Evolutionary conservation across 92 coral and sea anemone species (phyloP).

Genomic region (Muricea muricata): DNA sequence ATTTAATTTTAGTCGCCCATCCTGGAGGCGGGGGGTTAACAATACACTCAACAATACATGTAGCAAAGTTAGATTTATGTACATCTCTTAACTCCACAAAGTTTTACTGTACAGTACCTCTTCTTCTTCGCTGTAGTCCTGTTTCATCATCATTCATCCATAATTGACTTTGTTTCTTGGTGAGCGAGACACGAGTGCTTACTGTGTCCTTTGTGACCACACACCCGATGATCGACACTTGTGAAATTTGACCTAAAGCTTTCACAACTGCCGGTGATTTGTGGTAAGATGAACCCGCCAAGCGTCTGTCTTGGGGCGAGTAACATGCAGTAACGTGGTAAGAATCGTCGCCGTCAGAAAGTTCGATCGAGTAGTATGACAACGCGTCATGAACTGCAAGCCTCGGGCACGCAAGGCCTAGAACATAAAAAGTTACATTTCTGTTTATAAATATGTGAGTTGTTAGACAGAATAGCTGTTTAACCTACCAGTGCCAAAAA

Average conservation of each 20-base stretch:
- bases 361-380: conserved; percentile 9
- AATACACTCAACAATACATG: no score
- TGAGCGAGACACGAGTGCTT: conserved; percentile 58
- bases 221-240: conserved; percentile 49
- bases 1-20: no score
- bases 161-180: conserved; percentile 37
- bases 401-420: not conserved
- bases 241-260: conserved; percentile 45
- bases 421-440: not conserved
- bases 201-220: conserved; percentile 53
- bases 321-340: conserved; percentile 60
- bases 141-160: conserved; percentile 24
- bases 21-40: no score
- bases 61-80: no score
- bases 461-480: not conserved
- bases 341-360: not conserved
- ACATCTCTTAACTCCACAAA: no score
- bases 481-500: no score
- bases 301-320: conserved; percentile 11
- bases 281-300: conserved; percentile 28
- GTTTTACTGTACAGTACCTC: no score
- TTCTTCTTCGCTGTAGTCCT: not conserved
- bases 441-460: not conserved
- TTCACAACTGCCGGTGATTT: conserved; percentile 29
- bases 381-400: not conserved